Evolutionary conservation across 2,113 vertebrate species (phyloP).

Genomic region (Crotalus viridis): DNA sequence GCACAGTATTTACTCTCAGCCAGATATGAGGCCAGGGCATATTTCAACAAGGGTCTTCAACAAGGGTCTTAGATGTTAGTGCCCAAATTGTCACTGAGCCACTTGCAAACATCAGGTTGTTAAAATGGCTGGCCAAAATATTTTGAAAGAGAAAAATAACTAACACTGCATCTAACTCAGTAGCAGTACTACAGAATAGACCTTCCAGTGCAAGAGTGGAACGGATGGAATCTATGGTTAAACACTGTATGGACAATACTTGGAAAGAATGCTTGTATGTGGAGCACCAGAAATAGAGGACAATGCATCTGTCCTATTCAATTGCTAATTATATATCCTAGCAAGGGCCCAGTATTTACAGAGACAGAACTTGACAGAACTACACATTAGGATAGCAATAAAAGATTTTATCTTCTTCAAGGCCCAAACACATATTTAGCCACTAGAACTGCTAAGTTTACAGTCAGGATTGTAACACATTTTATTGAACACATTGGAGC

Average conservation of each 20-base stretch:
- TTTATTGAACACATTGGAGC: background rate
- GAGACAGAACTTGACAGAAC: background rate
- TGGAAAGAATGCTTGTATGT: background rate
- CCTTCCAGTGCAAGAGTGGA: background rate
- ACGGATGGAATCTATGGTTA: background rate
- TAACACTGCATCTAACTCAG: background rate
- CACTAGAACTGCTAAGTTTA: background rate
- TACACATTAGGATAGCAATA: background rate
- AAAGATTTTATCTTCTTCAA: background rate
- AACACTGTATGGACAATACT: background rate
- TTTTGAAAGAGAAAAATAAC: background rate
- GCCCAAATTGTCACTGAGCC: background rate
- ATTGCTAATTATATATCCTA: background rate
- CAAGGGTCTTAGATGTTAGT: background rate
- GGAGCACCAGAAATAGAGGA: background rate
- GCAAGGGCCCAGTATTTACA: background rate
- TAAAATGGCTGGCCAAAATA: background rate
- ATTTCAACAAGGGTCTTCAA: background rate
- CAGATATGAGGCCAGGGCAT: background rate
- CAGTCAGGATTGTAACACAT: background rate
- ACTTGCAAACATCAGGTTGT: background rate
- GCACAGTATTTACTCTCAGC: background rate
- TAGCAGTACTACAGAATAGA: background rate
- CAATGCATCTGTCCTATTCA: background rate
- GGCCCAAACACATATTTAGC: background rate